Evolutionary conservation across 2,888 invertebrate genomes (phyloP), one percentile per base, ranked within the genome.

Genomic region (Melieria crassipennis): DNA sequence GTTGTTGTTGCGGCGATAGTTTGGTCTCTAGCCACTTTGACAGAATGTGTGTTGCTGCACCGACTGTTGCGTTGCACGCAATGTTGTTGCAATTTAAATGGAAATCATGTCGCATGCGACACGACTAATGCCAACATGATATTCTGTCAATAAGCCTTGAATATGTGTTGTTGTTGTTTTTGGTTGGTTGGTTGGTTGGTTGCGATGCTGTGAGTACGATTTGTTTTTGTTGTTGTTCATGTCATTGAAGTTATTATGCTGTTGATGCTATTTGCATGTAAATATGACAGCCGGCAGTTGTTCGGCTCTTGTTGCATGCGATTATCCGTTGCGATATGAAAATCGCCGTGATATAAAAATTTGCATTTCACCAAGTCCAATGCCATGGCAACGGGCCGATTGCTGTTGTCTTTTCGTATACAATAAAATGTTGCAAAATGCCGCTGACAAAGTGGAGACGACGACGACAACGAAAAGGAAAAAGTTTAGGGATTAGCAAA

Each of bases 141-240:
- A 67, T 71, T 67, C 67, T 67, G 71, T 71, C 71, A 71, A 71
- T 71, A 71, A 47, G 55, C 13, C 46, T 61, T 60, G 61, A 67
- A 60, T 61, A 58, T 67, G 69, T 60, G 48, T 16, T 66, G 16
- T 56, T 56, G 46, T 66, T 67, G 7, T 52, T 55, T n/a, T 13
- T 6, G 10, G 7, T 7, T 52, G 47, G 16, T 7, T 66, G 46
- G 46, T 47, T 4, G 48, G 58, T 50, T 67, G 46, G 62, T 62
- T 50, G 58, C 57, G 11, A 7, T 56, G 13, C 5, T 57, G 57
- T 30, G 9, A 16, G 4, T n/a, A 57, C 6, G 52, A 52, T 52
- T 62, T 30, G 42, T 7, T 65, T 7, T n/a, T 66, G 58, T 30
- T 68, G 61, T 52, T 68, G 61, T 55, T 68, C 13, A 47, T 58